Evolutionary conservation across 2,888 invertebrate species (phyloP), one percentile per base, ranked within the genome.

Genomic region (Meandrusa payeni): DNA sequence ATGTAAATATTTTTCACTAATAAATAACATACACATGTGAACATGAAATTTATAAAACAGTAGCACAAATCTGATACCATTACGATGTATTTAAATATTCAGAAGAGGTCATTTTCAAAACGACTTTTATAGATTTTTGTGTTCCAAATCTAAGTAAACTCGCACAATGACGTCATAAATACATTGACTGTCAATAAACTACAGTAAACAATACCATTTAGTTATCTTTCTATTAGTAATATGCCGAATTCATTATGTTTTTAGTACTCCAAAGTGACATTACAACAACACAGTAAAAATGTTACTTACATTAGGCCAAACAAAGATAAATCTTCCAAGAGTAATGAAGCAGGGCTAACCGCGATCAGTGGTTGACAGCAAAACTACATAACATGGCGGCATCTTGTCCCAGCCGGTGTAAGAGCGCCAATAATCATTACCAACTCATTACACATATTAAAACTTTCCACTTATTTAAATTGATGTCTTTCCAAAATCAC

Each of bases 311-410:
- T 51, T 48, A 46, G 43, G 48, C 37, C 48, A 50, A 54, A 56
- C 57, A 55, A 59, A 55, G 55, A 57, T 55, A 61, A 61, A 62
- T 61, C 57, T 59, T 66, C 57, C 52, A 66, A 69, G 54, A 63
- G 52, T 65, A 53, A 22, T 28, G 45, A 64, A 38, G 59, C 66
- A 69, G 68, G 68, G 69, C 61, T 73, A 76, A 63, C 70, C 62
- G 68, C 74, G 73, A 72, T 65, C 73, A 73, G 71, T 69, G 64
- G 72, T 77, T 86, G 86, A 86, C 86, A 83, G 83, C 76, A 67
- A 78, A 78, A 85, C 78, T 78, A 81, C 79, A 85, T 85, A 87
- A 87, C 86, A 87, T 87, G 87, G 87, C 87, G 86, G 86, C 86
- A 83, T 82, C 69, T 75, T 69, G 61, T 78, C 66, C 75, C 85